Conservation (phyloP, 1,140 invertebrate species). For the Hesperophylax magnus region DNA sequence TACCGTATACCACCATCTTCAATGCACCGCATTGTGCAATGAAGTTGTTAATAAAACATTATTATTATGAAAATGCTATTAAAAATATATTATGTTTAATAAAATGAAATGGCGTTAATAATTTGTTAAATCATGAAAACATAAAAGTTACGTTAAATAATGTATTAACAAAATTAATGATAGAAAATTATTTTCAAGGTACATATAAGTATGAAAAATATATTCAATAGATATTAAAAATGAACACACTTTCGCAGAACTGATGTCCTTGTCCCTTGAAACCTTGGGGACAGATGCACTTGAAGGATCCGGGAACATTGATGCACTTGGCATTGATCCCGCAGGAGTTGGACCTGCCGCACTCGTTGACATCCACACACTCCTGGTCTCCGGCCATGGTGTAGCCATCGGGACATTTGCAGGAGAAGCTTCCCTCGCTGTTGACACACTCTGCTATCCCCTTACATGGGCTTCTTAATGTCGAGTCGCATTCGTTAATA, state of each 20-base stretch:
- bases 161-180: no score
- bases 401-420: constrained; percentile 81
- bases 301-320: constrained; percentile 91
- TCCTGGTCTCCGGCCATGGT: constrained; percentile 76
- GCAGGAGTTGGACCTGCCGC: constrained; percentile 81
- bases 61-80: background rate
- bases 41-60: constrained; percentile 30
- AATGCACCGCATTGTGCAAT: constrained; percentile 19
- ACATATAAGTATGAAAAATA: no score
- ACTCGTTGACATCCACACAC: constrained; percentile 92
- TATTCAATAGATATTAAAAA: constrained; percentile 42
- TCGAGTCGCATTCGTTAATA: constrained; percentile 59
- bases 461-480: constrained; percentile 75
- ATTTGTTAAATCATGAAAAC: background rate
- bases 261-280: constrained; percentile 84
- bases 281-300: constrained; percentile 86
- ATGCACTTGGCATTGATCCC: constrained; percentile 85
- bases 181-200: no score
- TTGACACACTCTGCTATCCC: constrained; percentile 82
- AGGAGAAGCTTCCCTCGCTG: constrained; percentile 81
- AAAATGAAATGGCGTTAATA: constrained; percentile 55
- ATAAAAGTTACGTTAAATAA: no score
- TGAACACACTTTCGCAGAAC: constrained; percentile 85
- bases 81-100: constrained; percentile 57
- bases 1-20: constrained; percentile 8